Conservation (phyloP, 2,888 invertebrate genomes). For the Dorcus parallelipipedus region DNA sequence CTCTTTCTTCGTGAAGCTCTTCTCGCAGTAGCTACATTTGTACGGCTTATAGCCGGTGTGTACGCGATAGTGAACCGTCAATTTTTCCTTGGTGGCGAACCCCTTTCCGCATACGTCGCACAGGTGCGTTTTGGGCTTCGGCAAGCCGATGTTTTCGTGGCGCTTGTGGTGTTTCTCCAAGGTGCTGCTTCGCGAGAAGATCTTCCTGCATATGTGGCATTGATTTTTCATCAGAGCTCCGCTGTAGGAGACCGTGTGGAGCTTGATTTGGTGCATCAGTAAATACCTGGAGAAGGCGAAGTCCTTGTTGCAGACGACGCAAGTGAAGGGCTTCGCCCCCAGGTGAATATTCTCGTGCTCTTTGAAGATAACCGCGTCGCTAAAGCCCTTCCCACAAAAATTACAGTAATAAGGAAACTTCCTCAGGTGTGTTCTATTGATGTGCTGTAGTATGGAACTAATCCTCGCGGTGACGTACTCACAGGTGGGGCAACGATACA, state of each 20-base stretch:
- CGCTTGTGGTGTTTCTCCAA: conserved; percentile 48
- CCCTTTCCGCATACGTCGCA: conserved; percentile 44
- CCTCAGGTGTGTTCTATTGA: conserved; percentile 39
- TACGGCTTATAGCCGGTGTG: conserved; percentile 37
- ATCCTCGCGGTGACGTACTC: conserved; percentile 34
- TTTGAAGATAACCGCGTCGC: conserved; percentile 52
- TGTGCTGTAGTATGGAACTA: conserved; percentile 38
- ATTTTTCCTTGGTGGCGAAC: conserved; percentile 39
- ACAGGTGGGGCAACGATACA: conserved; percentile 40
- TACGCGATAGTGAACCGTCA: conserved; percentile 36
- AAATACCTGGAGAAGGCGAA: conserved; percentile 50
- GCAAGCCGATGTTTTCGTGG: conserved; percentile 13
- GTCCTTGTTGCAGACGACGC: conserved; percentile 53
- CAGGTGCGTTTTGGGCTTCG: conserved; percentile 30
- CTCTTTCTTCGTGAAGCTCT: conserved; percentile 59
- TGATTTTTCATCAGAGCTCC: conserved; percentile 49
- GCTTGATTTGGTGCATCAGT: conserved; percentile 37
- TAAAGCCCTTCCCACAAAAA: conserved; percentile 55
- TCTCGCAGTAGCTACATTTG: conserved; percentile 52
- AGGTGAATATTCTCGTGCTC: conserved; percentile 57
- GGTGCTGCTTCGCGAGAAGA: conserved; percentile 35
- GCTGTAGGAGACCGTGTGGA: conserved; percentile 42
- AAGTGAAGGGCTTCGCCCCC: conserved; percentile 51
- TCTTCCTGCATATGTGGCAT: conserved; percentile 37
- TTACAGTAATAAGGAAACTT: conserved; percentile 53